phyloP scores from a whole-genome alignment of 2,113 vertebrate species.

The Gymnorhina tibicen region DNA sequence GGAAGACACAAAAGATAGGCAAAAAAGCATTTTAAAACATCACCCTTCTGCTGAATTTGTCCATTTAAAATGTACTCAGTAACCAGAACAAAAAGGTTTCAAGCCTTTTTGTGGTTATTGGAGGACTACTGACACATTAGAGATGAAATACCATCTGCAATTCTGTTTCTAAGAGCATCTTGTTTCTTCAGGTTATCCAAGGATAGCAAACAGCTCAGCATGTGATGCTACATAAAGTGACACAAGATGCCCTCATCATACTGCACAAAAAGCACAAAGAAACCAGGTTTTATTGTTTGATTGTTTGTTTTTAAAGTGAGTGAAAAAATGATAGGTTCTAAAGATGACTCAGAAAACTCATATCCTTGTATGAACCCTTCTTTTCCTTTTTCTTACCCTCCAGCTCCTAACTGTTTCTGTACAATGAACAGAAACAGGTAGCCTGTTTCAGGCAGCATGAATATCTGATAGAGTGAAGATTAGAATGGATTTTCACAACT shows the following conservation, averaged over 20 bases:
- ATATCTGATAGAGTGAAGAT: not conserved
- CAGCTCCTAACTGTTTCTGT: not conserved
- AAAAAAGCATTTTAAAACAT: not conserved
- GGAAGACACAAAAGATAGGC: not conserved
- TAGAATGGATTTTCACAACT: not conserved
- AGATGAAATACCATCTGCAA: not conserved
- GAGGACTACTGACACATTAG: not conserved
- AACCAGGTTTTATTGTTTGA: not conserved
- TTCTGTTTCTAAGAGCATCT: not conserved
- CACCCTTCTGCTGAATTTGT: not conserved
- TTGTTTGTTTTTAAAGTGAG: not conserved
- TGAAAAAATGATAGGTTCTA: not conserved
- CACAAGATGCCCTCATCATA: not conserved
- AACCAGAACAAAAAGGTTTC: not conserved
- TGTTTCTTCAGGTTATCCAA: not conserved
- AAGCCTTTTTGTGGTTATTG: not conserved
- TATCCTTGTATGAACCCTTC: not conserved
- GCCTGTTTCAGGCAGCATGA: not conserved
- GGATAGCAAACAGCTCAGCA: not conserved
- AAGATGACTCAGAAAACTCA: constrained; percentile 1
- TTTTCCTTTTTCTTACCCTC: not conserved
- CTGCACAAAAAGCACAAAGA: not conserved
- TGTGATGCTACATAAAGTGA: constrained; percentile 9
- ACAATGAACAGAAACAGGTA: not conserved
- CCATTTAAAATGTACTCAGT: not conserved